Evolutionary conservation across 2,113 vertebrate genomes (phyloP).

Genomic region (Ammodytes marinus): DNA sequence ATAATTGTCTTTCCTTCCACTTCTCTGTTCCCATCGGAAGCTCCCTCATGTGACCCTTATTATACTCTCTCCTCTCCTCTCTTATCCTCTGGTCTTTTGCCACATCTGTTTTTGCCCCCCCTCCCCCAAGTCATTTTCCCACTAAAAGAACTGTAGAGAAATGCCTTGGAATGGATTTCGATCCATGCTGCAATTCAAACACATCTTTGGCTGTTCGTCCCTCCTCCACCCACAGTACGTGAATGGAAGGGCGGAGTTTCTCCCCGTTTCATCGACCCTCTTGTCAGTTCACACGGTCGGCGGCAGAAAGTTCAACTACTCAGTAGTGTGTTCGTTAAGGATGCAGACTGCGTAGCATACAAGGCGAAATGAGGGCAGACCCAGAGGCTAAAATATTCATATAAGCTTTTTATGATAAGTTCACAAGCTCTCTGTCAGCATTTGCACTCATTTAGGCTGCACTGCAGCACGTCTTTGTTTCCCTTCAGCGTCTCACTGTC

Average conservation of each 20-base stretch:
- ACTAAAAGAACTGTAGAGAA: conserved; percentile 62
- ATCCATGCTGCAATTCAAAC: conserved; percentile 54
- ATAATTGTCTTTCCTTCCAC: conserved; percentile 71
- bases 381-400: neutral
- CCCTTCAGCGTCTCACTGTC: conserved; percentile 48
- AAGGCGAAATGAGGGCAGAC: conserved; percentile 27
- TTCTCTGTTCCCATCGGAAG: conserved; percentile 59
- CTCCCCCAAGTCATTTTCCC: conserved; percentile 61
- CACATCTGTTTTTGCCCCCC: conserved; percentile 77
- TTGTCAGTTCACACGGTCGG: conserved; percentile 34
- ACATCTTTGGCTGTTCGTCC: conserved; percentile 38
- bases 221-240: conserved; percentile 27
- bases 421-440: conserved; percentile 43
- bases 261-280: conserved; percentile 24
- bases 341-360: conserved; percentile 17
- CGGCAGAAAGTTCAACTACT: conserved; percentile 9
- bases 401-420: conserved; percentile 25
- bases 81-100: conserved; percentile 49
- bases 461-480: conserved; percentile 46
- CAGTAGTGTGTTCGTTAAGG: conserved; percentile 27
- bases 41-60: conserved; percentile 58
- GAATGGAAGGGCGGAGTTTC: conserved; percentile 43
- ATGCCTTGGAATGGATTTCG: conserved; percentile 63
- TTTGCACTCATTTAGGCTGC: conserved; percentile 48
- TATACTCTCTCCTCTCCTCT: conserved; percentile 45